These are phyloP conservation scores for Urophycis tenuis DNA, from an alignment of 2,797 vertebrate species.

Conservation along the genomic window DNA sequence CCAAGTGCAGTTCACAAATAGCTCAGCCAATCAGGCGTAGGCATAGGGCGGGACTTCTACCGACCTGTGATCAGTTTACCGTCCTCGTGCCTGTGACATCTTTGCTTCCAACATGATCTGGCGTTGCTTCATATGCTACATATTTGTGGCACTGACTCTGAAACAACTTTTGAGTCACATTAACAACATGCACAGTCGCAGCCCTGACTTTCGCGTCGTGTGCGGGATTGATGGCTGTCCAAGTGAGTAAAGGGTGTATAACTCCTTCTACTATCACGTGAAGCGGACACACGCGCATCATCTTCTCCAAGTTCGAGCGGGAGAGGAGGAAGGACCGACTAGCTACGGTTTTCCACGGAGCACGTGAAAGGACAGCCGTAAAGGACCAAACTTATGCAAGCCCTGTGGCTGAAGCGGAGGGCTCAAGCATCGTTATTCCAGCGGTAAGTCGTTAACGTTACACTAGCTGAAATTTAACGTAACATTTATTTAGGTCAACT, in stretches of 20 bases:
- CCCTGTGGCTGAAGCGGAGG: constrained; percentile 6
- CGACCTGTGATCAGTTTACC: too few species aligned
- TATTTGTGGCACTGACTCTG: constrained; percentile 30
- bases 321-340: constrained; percentile 6
- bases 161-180: constrained; percentile 29
- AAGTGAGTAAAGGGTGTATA: constrained; percentile 32
- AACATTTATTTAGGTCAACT: too few species aligned
- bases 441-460: too few species aligned
- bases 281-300: constrained; percentile 18
- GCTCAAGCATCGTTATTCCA: constrained; percentile 6
- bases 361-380: constrained; percentile 18
- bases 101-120: constrained; percentile 16
- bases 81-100: too few species aligned
- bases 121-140: constrained; percentile 28
- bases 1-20: too few species aligned
- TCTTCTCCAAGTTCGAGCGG: constrained; percentile 16
- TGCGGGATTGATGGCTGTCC: constrained; percentile 8
- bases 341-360: constrained; percentile 7
- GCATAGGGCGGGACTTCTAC: too few species aligned
- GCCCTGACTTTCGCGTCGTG: constrained; percentile 24
- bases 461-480: too few species aligned
- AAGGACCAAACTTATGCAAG: constrained; percentile 15
- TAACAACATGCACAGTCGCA: constrained; percentile 25
- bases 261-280: constrained; percentile 32
- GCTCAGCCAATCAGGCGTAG: too few species aligned